These are phyloP conservation scores for Pantherophis vulpinus DNA, from an alignment of 2,797 vertebrate genomes.

Conservation along the genomic window DNA sequence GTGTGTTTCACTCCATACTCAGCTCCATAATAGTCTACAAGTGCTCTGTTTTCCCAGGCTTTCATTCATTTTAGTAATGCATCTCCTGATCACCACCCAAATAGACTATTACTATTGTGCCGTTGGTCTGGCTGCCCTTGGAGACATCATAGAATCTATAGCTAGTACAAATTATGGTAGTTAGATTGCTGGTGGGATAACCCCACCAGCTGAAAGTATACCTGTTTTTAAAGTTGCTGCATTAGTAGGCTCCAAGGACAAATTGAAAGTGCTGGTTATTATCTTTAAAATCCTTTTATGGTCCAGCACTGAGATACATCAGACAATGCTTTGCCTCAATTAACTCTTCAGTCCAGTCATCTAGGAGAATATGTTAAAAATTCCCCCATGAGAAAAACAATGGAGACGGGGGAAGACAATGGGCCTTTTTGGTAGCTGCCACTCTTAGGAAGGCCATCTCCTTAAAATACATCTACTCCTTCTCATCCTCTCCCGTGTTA, in stretches of 20 bases:
- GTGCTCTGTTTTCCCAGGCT: not conserved
- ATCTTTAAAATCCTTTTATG: not conserved
- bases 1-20: not conserved
- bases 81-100: not conserved
- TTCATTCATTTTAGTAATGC: not conserved
- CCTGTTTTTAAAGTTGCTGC: not conserved
- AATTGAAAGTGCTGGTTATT: not conserved
- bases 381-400: not conserved
- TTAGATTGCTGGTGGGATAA: not conserved
- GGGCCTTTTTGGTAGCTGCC: not conserved
- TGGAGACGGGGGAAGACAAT: not conserved
- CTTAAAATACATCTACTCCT: not conserved
- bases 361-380: not conserved
- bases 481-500: not conserved
- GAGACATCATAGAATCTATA: not conserved
- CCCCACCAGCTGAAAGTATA: not conserved
- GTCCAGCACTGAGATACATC: not conserved
- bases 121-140: not conserved
- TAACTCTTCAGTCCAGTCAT: not conserved
- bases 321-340: not conserved
- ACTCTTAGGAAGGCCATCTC: not conserved
- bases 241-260: not conserved
- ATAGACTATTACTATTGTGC: not conserved
- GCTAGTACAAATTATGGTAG: not conserved
- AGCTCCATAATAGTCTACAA: not conserved